Conservation (phyloP, 2,113 vertebrate species). For the Lonchura striata region DNA sequence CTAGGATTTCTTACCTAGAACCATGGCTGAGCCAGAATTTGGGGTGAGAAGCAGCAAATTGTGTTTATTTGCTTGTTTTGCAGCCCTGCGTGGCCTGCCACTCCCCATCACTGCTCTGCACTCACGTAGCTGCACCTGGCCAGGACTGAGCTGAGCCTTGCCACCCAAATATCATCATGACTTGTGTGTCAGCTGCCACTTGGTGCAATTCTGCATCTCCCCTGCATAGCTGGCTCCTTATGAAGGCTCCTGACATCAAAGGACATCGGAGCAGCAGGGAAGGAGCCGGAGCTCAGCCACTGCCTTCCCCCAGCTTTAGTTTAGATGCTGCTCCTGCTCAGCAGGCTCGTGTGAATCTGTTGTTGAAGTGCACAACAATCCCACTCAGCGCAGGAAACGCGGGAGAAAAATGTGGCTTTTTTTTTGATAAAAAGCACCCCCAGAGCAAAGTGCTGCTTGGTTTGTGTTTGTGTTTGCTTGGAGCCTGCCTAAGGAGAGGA, state of each 20-base stretch:
- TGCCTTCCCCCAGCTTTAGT: background rate
- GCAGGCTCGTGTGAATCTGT: background rate
- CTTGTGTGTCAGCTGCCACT: background rate
- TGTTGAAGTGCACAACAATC: background rate
- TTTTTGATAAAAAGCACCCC: background rate
- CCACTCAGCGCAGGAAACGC: background rate
- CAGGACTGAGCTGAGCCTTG: background rate
- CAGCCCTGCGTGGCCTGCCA: background rate
- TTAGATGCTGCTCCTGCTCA: background rate
- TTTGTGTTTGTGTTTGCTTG: background rate
- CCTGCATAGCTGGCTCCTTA: background rate
- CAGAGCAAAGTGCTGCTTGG: background rate
- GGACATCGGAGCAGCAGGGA: background rate
- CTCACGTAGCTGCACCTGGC: background rate
- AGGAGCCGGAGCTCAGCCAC: background rate
- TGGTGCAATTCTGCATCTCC: background rate
- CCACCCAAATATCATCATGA: background rate
- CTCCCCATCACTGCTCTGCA: background rate
- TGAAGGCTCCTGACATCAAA: background rate
- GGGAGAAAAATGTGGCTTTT: rapidly evolving
- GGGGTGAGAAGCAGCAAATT: background rate
- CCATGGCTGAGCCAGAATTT: background rate
- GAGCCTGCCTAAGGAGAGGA: background rate
- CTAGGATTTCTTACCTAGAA: background rate
- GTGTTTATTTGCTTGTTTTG: background rate